phyloP scores from a whole-genome alignment of 1,140 invertebrate genomes.

The Lysiphlebus fabarum region DNA sequence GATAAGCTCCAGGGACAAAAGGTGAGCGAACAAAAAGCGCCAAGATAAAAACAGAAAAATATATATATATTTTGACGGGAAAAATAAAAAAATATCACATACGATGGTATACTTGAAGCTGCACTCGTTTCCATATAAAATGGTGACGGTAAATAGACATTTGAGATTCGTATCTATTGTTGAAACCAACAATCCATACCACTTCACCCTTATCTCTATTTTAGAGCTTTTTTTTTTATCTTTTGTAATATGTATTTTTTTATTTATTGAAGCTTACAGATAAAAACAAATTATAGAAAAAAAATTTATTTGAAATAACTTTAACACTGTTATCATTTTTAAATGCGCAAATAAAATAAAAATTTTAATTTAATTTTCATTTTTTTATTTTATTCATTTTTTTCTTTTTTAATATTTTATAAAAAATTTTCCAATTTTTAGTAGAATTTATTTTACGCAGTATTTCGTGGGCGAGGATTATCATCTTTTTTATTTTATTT shows the following conservation, averaged over 20 bases:
- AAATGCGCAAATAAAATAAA: too few relatives aligned
- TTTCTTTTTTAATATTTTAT: constrained; percentile 32
- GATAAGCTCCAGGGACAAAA: constrained; percentile 19
- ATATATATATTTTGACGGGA: too few relatives aligned
- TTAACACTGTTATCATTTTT: too few relatives aligned
- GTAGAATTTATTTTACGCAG: constrained; percentile 46
- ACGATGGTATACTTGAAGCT: constrained; percentile 29
- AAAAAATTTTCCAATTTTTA: constrained; percentile 1
- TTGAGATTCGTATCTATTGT: constrained; percentile 39
- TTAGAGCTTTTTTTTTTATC: neutral
- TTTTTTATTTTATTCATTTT: constrained; percentile 23
- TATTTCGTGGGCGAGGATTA: constrained; percentile 51
- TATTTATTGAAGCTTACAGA: too few relatives aligned
- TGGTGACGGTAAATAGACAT: constrained; percentile 40
- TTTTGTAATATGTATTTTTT: too few relatives aligned
- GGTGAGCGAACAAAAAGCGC: neutral
- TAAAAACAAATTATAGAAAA: too few relatives aligned
- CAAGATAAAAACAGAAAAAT: constrained; percentile 9
- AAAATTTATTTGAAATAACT: too few relatives aligned
- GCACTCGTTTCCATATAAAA: constrained; percentile 40
- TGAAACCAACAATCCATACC: constrained; percentile 20
- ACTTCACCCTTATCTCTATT: neutral
- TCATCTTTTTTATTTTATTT: constrained; percentile 31
- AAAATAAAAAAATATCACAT: too few relatives aligned
- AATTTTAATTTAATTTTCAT: neutral